These are phyloP conservation scores for Cyprinodon tularosa DNA, from an alignment of 2,113 vertebrate species.

Conservation along the genomic window DNA sequence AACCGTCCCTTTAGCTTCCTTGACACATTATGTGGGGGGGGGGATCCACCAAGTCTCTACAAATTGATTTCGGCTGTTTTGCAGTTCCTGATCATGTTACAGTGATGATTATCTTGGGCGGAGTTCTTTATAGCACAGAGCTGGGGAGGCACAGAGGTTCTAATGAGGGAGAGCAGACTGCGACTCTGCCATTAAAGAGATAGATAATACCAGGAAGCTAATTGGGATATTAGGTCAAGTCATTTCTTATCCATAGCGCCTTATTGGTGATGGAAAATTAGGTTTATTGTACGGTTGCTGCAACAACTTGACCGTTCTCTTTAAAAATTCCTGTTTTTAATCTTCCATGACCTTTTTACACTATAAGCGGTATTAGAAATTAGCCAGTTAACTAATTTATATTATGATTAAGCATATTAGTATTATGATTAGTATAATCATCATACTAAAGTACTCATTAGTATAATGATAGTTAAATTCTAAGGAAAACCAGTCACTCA, in stretches of 20 bases:
- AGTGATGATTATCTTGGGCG: conserved; percentile 14
- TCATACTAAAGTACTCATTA: too few species aligned
- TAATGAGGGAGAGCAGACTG: conserved; percentile 14
- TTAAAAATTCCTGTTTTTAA: not conserved
- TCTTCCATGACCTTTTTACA: not conserved
- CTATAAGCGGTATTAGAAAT: not conserved
- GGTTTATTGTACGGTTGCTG: not conserved
- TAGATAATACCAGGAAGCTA: not conserved
- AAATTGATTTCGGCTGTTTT: conserved; percentile 15
- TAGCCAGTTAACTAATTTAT: not conserved
- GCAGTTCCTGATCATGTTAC: conserved; percentile 2
- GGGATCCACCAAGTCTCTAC: not conserved
- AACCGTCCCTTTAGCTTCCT: conserved; percentile 17
- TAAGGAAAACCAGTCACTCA: too few species aligned
- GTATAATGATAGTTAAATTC: too few species aligned
- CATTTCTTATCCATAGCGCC: not conserved
- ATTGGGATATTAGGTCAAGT: conserved; percentile 26
- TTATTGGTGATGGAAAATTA: not conserved
- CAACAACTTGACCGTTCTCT: not conserved
- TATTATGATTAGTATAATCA: too few species aligned
- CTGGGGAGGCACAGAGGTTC: not conserved
- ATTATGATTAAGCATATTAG: not conserved
- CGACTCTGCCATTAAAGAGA: not conserved
- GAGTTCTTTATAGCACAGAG: not conserved
- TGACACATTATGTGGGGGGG: not conserved